Conservation (phyloP, 1,140 invertebrate genomes). For the Aphelinus certus region DNA sequence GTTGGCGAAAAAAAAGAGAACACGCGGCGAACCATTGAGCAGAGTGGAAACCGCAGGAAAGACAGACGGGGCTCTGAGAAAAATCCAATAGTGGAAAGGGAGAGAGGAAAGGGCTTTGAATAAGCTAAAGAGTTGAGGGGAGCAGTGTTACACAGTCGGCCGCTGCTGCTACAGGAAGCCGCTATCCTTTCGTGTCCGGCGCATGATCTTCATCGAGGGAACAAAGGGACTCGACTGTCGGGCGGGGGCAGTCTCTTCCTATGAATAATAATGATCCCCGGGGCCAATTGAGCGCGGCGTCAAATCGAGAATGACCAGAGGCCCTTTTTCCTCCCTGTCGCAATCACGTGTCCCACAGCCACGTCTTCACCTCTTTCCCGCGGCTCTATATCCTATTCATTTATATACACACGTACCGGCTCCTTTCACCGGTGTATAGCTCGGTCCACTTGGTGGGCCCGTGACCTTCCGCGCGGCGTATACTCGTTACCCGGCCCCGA, state of each 20-base stretch:
- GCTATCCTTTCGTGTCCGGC: slow-evolving; percentile 1
- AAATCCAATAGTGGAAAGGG: background rate
- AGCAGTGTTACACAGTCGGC: background rate
- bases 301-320: slow-evolving; percentile 26
- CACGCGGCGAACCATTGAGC: too few species aligned
- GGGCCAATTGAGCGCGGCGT: slow-evolving; percentile 27
- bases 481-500: too few species aligned
- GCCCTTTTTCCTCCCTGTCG: background rate
- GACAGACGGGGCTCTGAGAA: background rate
- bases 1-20: too few species aligned
- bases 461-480: too few species aligned
- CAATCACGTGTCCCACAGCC: background rate
- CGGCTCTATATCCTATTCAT: too few species aligned
- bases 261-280: slow-evolving; percentile 33
- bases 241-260: slow-evolving; percentile 15
- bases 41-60: too few species aligned
- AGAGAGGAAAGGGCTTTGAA: background rate
- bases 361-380: too few species aligned
- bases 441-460: too few species aligned
- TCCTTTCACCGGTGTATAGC: too few species aligned
- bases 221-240: slow-evolving; percentile 27
- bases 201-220: slow-evolving; percentile 17
- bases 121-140: slow-evolving; percentile 34
- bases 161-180: background rate
- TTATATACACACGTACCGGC: too few species aligned